Evolutionary conservation across 1,140 invertebrate genomes (phyloP).

Genomic region (Mizuhopecten yessoensis): DNA sequence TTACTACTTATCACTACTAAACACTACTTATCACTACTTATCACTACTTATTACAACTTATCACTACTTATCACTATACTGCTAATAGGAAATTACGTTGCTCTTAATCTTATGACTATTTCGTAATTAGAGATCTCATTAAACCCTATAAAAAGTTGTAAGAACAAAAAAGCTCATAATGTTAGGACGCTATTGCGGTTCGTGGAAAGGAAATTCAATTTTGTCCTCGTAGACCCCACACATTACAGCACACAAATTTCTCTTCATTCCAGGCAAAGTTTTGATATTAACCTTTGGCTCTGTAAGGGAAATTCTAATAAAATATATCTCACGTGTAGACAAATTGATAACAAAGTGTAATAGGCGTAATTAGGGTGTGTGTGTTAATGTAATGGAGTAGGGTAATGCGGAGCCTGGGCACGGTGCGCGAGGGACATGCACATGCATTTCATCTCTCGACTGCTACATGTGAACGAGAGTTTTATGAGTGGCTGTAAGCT

Average conservation of each 20-base stretch:
- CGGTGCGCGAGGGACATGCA: background rate
- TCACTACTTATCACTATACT: too few species aligned
- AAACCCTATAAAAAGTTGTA: background rate
- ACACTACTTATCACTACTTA: too few species aligned
- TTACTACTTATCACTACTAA: too few species aligned
- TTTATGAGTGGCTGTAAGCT: background rate
- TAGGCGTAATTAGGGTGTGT: background rate
- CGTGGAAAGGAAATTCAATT: background rate
- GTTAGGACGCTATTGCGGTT: background rate
- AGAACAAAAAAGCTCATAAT: too few species aligned
- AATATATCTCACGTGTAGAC: background rate
- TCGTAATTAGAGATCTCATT: background rate
- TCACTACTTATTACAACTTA: too few species aligned
- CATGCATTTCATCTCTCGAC: slow-evolving; percentile 25
- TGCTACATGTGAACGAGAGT: background rate
- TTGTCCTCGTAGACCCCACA: background rate
- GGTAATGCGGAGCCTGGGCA: background rate
- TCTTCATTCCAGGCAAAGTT: background rate
- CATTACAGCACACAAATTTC: background rate
- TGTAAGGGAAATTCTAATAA: background rate
- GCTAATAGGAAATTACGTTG: too few species aligned
- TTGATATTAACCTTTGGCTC: slow-evolving; percentile 9
- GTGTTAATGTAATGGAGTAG: background rate
- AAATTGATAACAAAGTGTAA: slow-evolving; percentile 4
- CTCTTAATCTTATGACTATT: background rate